phyloP scores from a whole-genome alignment of 2,797 vertebrate species.

The Sebastes oblongus region DNA sequence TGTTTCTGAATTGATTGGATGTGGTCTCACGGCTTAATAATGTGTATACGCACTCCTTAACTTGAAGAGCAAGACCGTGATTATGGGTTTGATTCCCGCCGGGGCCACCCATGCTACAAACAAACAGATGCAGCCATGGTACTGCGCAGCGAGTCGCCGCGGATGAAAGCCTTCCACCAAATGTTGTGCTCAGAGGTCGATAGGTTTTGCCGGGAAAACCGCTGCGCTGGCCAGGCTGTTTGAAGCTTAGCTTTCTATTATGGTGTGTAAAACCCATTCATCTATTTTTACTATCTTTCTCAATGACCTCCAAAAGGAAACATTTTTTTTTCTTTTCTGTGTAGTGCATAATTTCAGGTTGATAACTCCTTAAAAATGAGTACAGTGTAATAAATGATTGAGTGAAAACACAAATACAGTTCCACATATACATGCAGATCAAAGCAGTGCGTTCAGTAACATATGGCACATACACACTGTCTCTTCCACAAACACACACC shows the following conservation, averaged over 20 bases:
- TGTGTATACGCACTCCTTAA: constrained; percentile 64
- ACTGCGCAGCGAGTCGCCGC: constrained; percentile 39
- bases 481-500: not conserved
- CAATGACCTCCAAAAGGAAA: constrained; percentile 26
- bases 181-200: constrained; percentile 58
- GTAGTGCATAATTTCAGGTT: not conserved
- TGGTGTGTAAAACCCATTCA: constrained; percentile 64
- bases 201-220: constrained; percentile 74
- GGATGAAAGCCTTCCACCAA: constrained; percentile 68
- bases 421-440: not conserved
- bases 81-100: constrained; percentile 64
- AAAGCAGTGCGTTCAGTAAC: not conserved
- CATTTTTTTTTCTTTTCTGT: not conserved
- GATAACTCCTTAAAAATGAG: not conserved
- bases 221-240: constrained; percentile 50
- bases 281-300: constrained; percentile 73
- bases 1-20: constrained; percentile 60
- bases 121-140: constrained; percentile 57
- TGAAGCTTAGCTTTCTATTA: constrained; percentile 73
- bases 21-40: constrained; percentile 66
- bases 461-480: not conserved
- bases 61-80: constrained; percentile 64
- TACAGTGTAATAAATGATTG: not conserved
- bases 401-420: not conserved
- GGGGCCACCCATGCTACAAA: constrained; percentile 77